These are phyloP conservation scores for Strongylocentrotus purpuratus DNA, from an alignment of 35 echinoderm and acorn worm species.

Conservation along the genomic window DNA sequence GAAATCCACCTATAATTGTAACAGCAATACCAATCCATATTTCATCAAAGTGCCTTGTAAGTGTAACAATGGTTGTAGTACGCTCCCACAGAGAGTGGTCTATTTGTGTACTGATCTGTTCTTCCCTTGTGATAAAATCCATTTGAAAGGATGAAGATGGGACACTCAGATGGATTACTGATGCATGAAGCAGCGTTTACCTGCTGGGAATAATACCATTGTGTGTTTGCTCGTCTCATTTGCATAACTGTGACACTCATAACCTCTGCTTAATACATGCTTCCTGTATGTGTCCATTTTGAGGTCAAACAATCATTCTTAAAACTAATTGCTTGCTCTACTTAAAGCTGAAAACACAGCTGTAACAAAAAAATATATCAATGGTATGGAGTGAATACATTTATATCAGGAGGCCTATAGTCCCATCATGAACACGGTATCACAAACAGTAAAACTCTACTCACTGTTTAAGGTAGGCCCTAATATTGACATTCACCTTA, in stretches of 20 bases:
- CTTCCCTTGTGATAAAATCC: neutral
- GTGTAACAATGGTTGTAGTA: neutral
- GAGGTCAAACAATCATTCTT: neutral
- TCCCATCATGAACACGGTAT: no score
- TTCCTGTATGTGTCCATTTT: neutral
- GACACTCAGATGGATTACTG: neutral
- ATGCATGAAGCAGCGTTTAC: neutral
- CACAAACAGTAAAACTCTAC: no score
- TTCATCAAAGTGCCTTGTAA: neutral
- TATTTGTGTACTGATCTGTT: neutral
- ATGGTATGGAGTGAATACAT: no score
- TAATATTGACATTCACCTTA: no score
- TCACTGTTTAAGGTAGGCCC: no score
- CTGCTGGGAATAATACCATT: neutral
- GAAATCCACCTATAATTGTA: neutral
- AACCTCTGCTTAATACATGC: neutral
- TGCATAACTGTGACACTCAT: neutral
- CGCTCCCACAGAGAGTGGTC: neutral
- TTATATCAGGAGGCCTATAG: no score
- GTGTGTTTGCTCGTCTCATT: neutral
- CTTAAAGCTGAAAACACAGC: no score
- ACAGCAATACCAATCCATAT: constrained; percentile 19
- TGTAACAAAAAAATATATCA: no score
- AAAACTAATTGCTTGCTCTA: neutral
- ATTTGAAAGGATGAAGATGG: neutral